Conservation (phyloP, 2,797 vertebrate species). For the Chrosomus eos region DNA sequence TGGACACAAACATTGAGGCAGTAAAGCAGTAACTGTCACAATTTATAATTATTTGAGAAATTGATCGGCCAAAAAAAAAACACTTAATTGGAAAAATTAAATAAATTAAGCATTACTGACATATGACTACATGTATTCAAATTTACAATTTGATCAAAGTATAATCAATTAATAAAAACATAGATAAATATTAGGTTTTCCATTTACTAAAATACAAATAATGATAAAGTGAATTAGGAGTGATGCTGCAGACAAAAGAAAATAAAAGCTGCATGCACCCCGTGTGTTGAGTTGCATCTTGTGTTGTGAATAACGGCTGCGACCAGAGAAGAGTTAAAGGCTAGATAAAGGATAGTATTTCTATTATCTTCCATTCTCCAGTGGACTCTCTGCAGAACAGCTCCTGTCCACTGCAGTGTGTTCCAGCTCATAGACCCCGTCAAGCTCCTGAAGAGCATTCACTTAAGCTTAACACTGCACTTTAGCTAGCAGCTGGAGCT, state of each 20-base stretch:
- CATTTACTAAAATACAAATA: neutral
- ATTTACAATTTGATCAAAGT: neutral
- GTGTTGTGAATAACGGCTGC: neutral
- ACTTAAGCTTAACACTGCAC: slow-evolving; percentile 27
- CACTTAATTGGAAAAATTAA: neutral
- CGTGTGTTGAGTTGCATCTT: neutral
- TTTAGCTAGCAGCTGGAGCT: slow-evolving; percentile 25
- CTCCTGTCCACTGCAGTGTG: slow-evolving; percentile 1
- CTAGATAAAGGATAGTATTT: neutral
- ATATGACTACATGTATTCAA: neutral
- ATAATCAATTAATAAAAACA: neutral
- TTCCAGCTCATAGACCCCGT: slow-evolving; percentile 5
- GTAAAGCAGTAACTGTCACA: neutral
- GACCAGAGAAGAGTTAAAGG: neutral
- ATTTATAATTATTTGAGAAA: neutral
- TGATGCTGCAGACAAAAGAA: neutral
- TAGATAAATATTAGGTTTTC: neutral
- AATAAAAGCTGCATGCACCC: neutral
- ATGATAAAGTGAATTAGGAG: too few relatives aligned
- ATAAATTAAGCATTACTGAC: neutral
- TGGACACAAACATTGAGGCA: neutral
- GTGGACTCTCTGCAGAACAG: neutral
- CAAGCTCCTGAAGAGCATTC: slow-evolving; percentile 1
- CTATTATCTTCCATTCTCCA: neutral
- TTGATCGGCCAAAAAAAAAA: neutral